Evolutionary conservation across 2,113 vertebrate species (phyloP).

Genomic region (Rana temporaria): DNA sequence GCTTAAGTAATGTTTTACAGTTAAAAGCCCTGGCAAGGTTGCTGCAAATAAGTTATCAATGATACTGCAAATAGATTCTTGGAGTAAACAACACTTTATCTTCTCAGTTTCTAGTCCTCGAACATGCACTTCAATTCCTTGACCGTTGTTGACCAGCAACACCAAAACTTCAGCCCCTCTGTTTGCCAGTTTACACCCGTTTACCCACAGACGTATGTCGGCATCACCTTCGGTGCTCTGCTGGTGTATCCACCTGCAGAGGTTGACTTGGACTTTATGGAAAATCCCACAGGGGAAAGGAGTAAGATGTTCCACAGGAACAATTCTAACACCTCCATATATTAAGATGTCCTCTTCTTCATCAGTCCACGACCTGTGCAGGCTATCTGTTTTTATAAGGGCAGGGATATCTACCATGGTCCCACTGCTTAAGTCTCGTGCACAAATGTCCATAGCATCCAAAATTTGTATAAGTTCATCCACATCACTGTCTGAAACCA

Average conservation of each 20-base stretch:
- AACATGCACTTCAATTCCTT: slow-evolving; percentile 94
- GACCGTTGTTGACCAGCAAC: slow-evolving; percentile 95
- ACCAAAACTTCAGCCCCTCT: slow-evolving; percentile 88
- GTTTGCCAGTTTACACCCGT: slow-evolving; percentile 88
- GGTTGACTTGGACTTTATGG: slow-evolving; percentile 96
- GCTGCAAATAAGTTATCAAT: slow-evolving; percentile 90
- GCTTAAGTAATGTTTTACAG: slow-evolving; percentile 92
- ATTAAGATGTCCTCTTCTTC: slow-evolving; percentile 87
- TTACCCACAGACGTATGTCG: slow-evolving; percentile 92
- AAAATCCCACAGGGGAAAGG: slow-evolving; percentile 96
- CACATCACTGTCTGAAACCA: slow-evolving; percentile 90
- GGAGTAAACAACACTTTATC: slow-evolving; percentile 87
- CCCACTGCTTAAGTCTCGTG: slow-evolving; percentile 87
- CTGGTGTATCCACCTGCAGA: slow-evolving; percentile 95
- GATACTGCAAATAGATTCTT: slow-evolving; percentile 92
- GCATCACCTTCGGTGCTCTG: slow-evolving; percentile 86
- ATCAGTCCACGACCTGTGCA: slow-evolving; percentile 93
- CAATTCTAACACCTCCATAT: slow-evolving; percentile 91
- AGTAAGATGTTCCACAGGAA: slow-evolving; percentile 92
- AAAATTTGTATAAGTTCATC: slow-evolving; percentile 95
- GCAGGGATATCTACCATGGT: slow-evolving; percentile 96
- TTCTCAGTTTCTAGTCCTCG: slow-evolving; percentile 87
- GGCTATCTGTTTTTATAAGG: slow-evolving; percentile 92
- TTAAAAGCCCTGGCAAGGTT: slow-evolving; percentile 90
- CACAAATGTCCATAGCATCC: slow-evolving; percentile 97